Evolutionary conservation across 2,888 invertebrate species (phyloP), one percentile per base, ranked within the genome.

Genomic region (Cepaea hortensis): DNA sequence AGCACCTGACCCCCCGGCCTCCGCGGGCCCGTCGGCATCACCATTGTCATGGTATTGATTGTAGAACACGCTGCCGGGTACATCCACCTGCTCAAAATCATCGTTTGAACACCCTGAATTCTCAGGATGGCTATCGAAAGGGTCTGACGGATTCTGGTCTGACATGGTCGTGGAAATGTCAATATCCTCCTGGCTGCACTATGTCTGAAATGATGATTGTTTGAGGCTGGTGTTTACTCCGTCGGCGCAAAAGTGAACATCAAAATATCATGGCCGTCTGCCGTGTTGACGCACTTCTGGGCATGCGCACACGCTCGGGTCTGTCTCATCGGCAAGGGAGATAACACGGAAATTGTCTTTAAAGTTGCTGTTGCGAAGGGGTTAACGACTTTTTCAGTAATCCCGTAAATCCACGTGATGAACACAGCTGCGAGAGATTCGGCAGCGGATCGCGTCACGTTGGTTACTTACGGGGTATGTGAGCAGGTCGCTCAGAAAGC

Each of bases 211-310:
- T n/a, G 55, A 61, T n/a, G 6, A 5, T 4, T n/a, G 55, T n/a
- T 50, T 18, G 13, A 61, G 73, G 72, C 72, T 85, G 35, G 35
- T 35, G 70, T 70, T 77, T 85, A 80, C 61, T 76, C 4, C 65
- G 61, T 68, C 61, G 72, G 83, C 83, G 48, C n/a, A 62, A 15
- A 11, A 75, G 48, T 48, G 50, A 48, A 20, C 20, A 70, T 85
- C 76, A 85, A 87, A 87, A 86, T 88, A 87, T 88, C 87, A 89
- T 89, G 89, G 88, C 89, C 89, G 89, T 84, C 85, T 84, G 68
- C 9, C 20, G 6, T 55, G 15, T 81, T 89, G 89, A 88, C 86
- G 89, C 87, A 88, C 87, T 87, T 86, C 23, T 83, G 76, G 81
- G 81, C 88, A 88, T 88, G 88, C 88, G 88, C 88, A 88, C 23